Percentiles rank a stretch among this genome's conserved stretches.
phyloP scores from a whole-genome alignment of 92 coral and sea anemone species.

The Actinernus sp. region DNA sequence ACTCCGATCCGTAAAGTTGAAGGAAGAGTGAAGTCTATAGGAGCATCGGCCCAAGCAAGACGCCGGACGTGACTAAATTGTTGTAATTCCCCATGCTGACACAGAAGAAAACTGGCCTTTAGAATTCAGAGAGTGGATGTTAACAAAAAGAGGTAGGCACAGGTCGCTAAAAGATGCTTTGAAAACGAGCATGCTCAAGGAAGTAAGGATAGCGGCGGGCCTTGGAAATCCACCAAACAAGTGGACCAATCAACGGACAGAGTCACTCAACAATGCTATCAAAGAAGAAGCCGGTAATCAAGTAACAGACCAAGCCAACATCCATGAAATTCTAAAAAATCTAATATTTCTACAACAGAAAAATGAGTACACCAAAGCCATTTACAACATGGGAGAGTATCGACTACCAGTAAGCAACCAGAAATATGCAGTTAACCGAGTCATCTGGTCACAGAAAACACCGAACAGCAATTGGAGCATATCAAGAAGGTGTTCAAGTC shows the following conservation, averaged over 20 bases:
- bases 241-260: slow-evolving; percentile 65
- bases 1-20: slow-evolving; percentile 41
- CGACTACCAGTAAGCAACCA: slow-evolving; percentile 21
- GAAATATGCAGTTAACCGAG: slow-evolving; percentile 17
- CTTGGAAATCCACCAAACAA: slow-evolving; percentile 63
- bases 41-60: too few species aligned
- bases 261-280: slow-evolving; percentile 48
- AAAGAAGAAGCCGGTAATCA: slow-evolving; percentile 56
- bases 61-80: too few species aligned
- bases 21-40: slow-evolving; percentile 13
- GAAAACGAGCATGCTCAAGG: slow-evolving; percentile 47
- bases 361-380: slow-evolving; percentile 39
- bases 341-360: slow-evolving; percentile 27
- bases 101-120: too few species aligned
- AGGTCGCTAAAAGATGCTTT: slow-evolving; percentile 46
- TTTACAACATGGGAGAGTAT: slow-evolving; percentile 8
- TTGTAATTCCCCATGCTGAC: too few species aligned
- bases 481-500: too few species aligned
- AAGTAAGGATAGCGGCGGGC: slow-evolving; percentile 58
- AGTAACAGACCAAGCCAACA: too few species aligned
- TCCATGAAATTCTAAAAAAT: slow-evolving; percentile 45
- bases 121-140: slow-evolving; percentile 14
- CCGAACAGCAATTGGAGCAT: background rate
- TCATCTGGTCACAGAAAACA: slow-evolving; percentile 48
- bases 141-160: slow-evolving; percentile 24